These are phyloP conservation scores for Phenganax stokvisi DNA, from an alignment of 92 coral and sea anemone genomes.

Conservation along the genomic window DNA sequence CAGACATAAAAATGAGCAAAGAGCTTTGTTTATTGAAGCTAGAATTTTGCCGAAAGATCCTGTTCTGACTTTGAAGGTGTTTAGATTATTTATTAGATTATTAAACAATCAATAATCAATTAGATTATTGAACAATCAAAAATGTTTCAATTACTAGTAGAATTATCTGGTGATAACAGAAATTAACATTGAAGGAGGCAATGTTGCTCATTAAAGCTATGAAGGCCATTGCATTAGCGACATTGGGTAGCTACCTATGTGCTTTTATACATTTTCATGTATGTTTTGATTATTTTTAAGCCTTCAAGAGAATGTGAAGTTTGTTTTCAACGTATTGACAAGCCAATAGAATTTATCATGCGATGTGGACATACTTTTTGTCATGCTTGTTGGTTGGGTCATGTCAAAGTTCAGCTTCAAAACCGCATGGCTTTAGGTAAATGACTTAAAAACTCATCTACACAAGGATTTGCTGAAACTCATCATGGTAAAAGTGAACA, in stretches of 20 bases:
- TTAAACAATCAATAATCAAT: no score
- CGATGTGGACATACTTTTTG: conserved; percentile 74
- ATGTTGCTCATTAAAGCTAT: no score
- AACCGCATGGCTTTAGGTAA: conserved; percentile 70
- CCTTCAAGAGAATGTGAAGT: conserved; percentile 57
- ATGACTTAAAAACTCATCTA: background rate
- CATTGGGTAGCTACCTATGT: background rate
- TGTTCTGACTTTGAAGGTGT: conserved; percentile 14
- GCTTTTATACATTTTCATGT: conserved; percentile 37
- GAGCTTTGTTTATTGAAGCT: conserved; percentile 54
- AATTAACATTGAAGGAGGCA: no score
- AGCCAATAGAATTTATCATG: conserved; percentile 49
- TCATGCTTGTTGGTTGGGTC: conserved; percentile 63
- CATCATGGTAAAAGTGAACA: no score
- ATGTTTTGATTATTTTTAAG: conserved; percentile 8
- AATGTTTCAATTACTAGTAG: no score
- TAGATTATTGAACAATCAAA: no score
- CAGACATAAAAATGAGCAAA: conserved; percentile 62
- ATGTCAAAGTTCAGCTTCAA: conserved; percentile 56
- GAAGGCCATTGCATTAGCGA: no score
- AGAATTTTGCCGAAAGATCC: conserved; percentile 60
- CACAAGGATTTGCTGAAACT: no score
- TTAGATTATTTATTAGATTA: background rate
- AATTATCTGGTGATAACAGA: no score
- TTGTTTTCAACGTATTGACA: conserved; percentile 69